Evolutionary conservation across 1,140 invertebrate genomes (phyloP).

Genomic region (Drosophila sulfurigaster): DNA sequence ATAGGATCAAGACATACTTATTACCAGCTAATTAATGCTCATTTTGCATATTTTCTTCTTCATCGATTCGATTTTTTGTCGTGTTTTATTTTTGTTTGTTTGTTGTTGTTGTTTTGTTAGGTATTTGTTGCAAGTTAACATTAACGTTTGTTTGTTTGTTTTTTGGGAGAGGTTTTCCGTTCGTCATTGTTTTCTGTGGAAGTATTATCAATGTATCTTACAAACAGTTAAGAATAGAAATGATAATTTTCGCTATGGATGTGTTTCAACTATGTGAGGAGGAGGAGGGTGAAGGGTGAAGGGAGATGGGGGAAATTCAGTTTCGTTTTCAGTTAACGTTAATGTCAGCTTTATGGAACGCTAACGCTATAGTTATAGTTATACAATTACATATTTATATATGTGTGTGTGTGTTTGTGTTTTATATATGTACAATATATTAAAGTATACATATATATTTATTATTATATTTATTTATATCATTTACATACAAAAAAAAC

Average conservation of each 20-base stretch:
- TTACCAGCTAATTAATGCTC: conserved; percentile 37
- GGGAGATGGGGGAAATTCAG: conserved; percentile 38
- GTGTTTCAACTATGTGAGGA: conserved; percentile 8
- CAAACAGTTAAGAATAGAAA: conserved; percentile 54
- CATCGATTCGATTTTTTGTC: conserved; percentile 46
- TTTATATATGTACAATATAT: conserved; percentile 68
- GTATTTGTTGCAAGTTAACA: conserved; percentile 47
- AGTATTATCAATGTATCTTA: conserved; percentile 40
- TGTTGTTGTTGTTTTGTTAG: conserved; percentile 8
- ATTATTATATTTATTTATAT: conserved; percentile 31
- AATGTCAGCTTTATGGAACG: conserved; percentile 26
- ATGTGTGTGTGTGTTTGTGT: conserved; percentile 22
- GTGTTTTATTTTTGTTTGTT: conserved; percentile 14
- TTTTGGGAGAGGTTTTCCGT: background rate
- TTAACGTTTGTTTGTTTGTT: conserved; percentile 33
- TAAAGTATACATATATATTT: conserved; percentile 62
- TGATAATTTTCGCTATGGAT: conserved; percentile 33
- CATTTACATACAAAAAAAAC: conserved; percentile 40
- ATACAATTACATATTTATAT: conserved; percentile 45
- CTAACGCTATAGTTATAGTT: conserved; percentile 58
- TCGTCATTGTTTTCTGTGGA: conserved; percentile 13
- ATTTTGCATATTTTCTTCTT: conserved; percentile 39
- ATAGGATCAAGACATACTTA: conserved; percentile 55
- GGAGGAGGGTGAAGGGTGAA: background rate
- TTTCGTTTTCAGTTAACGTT: conserved; percentile 54